Evolutionary conservation across 2,888 invertebrate genomes (phyloP), one percentile per base, ranked within the genome.

Genomic region (Meiosimyza platycephala): DNA sequence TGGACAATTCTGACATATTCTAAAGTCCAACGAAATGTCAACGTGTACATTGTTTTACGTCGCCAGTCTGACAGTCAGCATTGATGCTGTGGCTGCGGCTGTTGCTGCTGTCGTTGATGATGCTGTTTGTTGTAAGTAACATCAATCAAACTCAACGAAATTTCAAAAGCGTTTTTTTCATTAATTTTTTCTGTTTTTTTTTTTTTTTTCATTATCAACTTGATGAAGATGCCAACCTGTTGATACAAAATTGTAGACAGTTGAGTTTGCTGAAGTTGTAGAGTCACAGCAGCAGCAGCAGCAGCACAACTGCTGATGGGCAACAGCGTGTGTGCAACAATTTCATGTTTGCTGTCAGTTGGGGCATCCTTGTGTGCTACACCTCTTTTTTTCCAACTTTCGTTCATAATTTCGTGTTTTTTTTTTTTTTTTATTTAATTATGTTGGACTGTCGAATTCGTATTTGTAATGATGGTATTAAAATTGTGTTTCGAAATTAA

Each of bases 1-100:
- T 85, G 84, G 84, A 85, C 85, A 85, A 84, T 85, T 84, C 81
- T 81, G 84, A 82, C 83, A 84, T 84, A 81, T 80, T 82, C 79
- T 75, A 79, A 77, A 77, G 77, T 77, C 76, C 79, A 78, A 76
- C 73, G 74, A 74, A 78, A 77, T 78, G 77, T 78, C 78, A 77
- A 75, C 73, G 68, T 67, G 52, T 57, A 48, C 70, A 40, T 54
- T 18, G 57, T 69, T 59, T 16, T 67, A 22, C 55, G 40, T 40
- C 66, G 54, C 54, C 57, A 28, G 66, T 52, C 52, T 66, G 55
- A 16, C 40, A 28, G n/a, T 13, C 40, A 57, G 51, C 40, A 40
- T 9, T 40, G 40, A 52, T 28, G 51, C 22, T 74, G 73, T 66
- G 52, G 22, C 22, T 22, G 73, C 73, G 75, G 74, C 73, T 64